A percentile compares a stretch with the other conserved stretches of the same genome.
phyloP scores from a whole-genome alignment of 2,797 vertebrate species.

The Acipenser transmontanus region DNA sequence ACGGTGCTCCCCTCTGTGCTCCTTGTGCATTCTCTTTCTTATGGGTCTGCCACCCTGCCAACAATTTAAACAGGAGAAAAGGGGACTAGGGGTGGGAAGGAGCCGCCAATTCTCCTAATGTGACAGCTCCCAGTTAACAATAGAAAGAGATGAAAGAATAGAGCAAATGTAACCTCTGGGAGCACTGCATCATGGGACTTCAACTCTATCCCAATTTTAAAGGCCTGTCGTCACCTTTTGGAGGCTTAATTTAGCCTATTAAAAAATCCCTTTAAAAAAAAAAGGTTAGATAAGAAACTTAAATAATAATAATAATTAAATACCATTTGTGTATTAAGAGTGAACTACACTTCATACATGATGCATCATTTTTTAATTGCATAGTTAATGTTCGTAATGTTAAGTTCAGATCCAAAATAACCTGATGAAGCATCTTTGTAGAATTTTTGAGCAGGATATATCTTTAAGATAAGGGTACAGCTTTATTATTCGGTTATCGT shows the following conservation, averaged over 20 bases:
- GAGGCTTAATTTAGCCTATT: slow-evolving; percentile 64
- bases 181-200: slow-evolving; percentile 91
- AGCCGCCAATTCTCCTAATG: slow-evolving; percentile 87
- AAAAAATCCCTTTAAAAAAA: slow-evolving; percentile 33
- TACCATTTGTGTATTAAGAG: too few relatives aligned
- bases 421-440: too few relatives aligned
- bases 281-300: too few relatives aligned
- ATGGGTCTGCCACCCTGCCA: slow-evolving; percentile 89
- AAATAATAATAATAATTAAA: too few relatives aligned
- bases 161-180: slow-evolving; percentile 97
- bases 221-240: slow-evolving; percentile 59
- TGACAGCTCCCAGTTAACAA: slow-evolving; percentile 96
- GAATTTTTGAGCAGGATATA: too few relatives aligned
- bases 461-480: too few relatives aligned
- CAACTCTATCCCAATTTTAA: slow-evolving; percentile 61
- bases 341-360: too few relatives aligned
- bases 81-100: slow-evolving; percentile 79
- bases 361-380: too few relatives aligned
- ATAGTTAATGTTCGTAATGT: too few relatives aligned
- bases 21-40: slow-evolving; percentile 82
- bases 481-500: slow-evolving; percentile 29
- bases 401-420: too few relatives aligned
- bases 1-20: slow-evolving; percentile 86
- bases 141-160: slow-evolving; percentile 91
- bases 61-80: slow-evolving; percentile 83